These are phyloP conservation scores for Proterorhinus semilunaris DNA, from an alignment of 2,113 vertebrate species.

Conservation along the genomic window DNA sequence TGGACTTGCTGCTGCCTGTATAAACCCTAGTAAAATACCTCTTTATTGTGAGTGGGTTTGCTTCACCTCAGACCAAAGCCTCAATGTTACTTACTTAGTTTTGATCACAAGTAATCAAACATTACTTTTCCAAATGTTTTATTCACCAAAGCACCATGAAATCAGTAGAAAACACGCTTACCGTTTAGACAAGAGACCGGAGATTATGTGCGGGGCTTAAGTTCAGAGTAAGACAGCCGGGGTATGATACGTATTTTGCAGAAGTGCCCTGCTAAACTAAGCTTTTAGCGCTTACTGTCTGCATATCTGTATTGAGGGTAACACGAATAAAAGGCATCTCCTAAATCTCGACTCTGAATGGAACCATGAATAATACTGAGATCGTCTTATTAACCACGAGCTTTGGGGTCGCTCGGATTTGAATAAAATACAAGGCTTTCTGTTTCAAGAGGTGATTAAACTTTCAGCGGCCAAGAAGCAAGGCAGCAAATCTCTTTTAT, in stretches of 20 bases:
- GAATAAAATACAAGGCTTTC: slow-evolving; percentile 37
- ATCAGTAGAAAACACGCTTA: background rate
- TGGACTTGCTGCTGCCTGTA: no score
- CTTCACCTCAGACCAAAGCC: no score
- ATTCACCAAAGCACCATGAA: background rate
- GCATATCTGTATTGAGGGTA: slow-evolving; percentile 41
- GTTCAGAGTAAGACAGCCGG: slow-evolving; percentile 18
- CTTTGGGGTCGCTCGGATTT: slow-evolving; percentile 42
- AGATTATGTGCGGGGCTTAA: background rate
- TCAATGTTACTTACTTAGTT: no score
- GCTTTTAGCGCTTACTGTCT: slow-evolving; percentile 25
- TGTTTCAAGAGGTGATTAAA: slow-evolving; percentile 35
- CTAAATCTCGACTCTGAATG: slow-evolving; percentile 36
- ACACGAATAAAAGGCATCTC: slow-evolving; percentile 47
- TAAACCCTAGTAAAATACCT: no score
- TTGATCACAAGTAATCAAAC: no score
- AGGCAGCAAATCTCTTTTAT: background rate
- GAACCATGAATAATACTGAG: slow-evolving; percentile 48
- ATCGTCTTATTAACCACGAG: slow-evolving; percentile 38
- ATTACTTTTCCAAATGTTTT: no score
- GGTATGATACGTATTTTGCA: slow-evolving; percentile 19
- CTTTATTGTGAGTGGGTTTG: no score
- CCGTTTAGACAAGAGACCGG: background rate
- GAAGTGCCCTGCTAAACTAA: slow-evolving; percentile 23
- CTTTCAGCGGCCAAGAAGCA: slow-evolving; percentile 19